These are phyloP conservation scores for Galaxias olidus DNA, from an alignment of 2,797 vertebrate species.

Conservation along the genomic window DNA sequence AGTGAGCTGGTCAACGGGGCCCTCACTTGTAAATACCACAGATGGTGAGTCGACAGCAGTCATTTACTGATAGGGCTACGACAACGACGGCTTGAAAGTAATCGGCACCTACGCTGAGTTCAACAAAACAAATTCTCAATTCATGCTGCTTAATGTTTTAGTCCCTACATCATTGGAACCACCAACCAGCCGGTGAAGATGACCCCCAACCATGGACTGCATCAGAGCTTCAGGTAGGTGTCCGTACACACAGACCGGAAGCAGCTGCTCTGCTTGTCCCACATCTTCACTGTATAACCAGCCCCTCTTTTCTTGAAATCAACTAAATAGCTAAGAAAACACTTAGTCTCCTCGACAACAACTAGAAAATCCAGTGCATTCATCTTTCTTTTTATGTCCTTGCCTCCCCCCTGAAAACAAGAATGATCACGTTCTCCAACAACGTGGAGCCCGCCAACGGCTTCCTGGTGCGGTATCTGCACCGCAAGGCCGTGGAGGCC, in stretches of 20 bases:
- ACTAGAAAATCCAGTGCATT: too few relatives aligned
- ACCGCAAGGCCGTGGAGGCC: slow-evolving; percentile 90
- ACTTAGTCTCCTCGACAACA: too few relatives aligned
- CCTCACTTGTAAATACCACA: slow-evolving; percentile 97
- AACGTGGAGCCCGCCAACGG: slow-evolving; percentile 96
- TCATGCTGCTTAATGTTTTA: slow-evolving; percentile 51
- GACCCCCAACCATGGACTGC: slow-evolving; percentile 92
- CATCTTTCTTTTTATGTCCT: not conserved
- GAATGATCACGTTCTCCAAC: slow-evolving; percentile 97
- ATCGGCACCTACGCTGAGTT: too few relatives aligned
- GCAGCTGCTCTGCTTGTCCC: not conserved
- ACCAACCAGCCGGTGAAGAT: slow-evolving; percentile 96
- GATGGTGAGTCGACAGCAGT: slow-evolving; percentile 82
- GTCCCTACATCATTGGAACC: slow-evolving; percentile 95
- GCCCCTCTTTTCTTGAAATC: not conserved
- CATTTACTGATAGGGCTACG: too few relatives aligned
- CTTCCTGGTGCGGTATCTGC: slow-evolving; percentile 90
- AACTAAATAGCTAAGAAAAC: not conserved
- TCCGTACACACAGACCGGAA: not conserved
- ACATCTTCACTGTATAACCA: not conserved
- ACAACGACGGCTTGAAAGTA: too few relatives aligned
- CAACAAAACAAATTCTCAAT: too few relatives aligned
- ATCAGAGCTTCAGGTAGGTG: slow-evolving; percentile 93
- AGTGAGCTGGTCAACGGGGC: slow-evolving; percentile 94
- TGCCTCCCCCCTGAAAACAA: slow-evolving; percentile 44